Percentiles rank a stretch among this genome's conserved stretches.
Conservation (phyloP, 2,797 vertebrate species). For the Periophthalmus magnuspinnatus region DNA sequence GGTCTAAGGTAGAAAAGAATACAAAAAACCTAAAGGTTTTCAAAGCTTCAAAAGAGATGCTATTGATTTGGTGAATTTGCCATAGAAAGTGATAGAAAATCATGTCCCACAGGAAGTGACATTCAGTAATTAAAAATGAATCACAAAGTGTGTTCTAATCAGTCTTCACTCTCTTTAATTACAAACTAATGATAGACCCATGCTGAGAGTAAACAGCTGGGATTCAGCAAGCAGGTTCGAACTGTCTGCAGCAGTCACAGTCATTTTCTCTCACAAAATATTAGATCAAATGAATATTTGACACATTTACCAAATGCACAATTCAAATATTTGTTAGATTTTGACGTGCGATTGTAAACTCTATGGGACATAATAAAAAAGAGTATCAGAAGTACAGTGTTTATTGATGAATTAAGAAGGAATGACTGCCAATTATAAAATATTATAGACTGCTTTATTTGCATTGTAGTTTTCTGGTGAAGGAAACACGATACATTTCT, state of each 20-base stretch:
- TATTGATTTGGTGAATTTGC: conserved; percentile 41
- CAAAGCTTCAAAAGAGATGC: conserved; percentile 31
- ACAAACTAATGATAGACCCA: background rate
- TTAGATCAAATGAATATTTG: background rate
- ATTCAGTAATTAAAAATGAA: conserved; percentile 45
- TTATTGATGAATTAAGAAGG: no score
- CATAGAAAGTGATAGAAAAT: conserved; percentile 31
- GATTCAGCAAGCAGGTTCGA: background rate
- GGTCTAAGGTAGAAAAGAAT: no score
- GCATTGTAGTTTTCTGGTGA: no score
- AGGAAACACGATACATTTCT: no score
- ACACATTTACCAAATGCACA: background rate
- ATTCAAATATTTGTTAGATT: background rate
- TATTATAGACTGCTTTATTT: no score
- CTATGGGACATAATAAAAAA: background rate
- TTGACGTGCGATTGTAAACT: background rate
- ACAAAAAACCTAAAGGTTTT: conserved; percentile 10
- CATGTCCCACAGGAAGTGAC: conserved; percentile 33
- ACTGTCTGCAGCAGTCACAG: background rate
- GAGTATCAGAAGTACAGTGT: background rate
- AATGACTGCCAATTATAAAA: no score
- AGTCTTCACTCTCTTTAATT: conserved; percentile 16
- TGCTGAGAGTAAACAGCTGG: conserved; percentile 7
- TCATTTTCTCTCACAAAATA: background rate
- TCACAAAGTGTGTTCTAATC: conserved; percentile 33